These are phyloP conservation scores for Pitangus sulphuratus DNA, from an alignment of 2,797 vertebrate genomes.

Conservation along the genomic window DNA sequence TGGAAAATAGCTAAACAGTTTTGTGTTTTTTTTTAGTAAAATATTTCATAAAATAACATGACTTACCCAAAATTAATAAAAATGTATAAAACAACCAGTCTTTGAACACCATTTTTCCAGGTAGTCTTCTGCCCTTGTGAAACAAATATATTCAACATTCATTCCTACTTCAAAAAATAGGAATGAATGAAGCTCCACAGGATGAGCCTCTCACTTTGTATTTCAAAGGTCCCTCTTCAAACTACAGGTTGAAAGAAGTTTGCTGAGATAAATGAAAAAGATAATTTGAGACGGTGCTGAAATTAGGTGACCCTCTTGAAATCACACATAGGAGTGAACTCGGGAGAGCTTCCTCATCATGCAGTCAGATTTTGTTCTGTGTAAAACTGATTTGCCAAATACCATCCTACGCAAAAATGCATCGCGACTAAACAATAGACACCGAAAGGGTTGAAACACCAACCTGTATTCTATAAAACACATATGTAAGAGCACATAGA, in stretches of 20 bases:
- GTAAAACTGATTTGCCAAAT: neutral
- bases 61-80: neutral
- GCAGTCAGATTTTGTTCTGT: neutral
- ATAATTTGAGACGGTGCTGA: neutral
- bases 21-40: neutral
- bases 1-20: neutral
- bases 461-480: neutral
- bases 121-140: neutral
- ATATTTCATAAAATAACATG: neutral
- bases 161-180: neutral
- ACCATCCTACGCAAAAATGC: neutral
- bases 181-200: neutral
- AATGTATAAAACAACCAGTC: neutral
- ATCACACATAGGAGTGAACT: neutral
- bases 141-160: neutral
- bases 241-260: neutral
- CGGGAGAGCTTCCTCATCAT: neutral
- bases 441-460: neutral
- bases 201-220: neutral
- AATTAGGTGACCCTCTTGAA: neutral
- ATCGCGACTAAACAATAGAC: neutral
- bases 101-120: neutral
- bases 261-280: neutral
- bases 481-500: neutral
- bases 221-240: neutral